Base-by-base conservation (phyloP, 1,140 invertebrate species). In the Hypothenemus hampei region DNA sequence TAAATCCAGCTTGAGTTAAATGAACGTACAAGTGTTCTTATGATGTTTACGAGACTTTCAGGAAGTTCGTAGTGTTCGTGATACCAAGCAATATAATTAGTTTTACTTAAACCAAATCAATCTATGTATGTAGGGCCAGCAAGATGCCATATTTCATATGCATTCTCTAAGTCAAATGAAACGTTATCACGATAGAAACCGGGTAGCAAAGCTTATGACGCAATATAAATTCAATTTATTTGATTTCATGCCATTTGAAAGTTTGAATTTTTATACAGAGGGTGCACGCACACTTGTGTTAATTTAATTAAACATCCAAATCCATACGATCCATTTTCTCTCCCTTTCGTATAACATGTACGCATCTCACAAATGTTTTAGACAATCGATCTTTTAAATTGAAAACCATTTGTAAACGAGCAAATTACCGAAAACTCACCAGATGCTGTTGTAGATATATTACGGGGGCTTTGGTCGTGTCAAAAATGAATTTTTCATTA, bases 401-500 rank as follows among this genome's bases (percentile, higher is more conserved):
- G 35, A 40, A 44, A 45, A 23, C 39, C 55, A 50, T 57, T 50
- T 50, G 41, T 50, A 37, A 35, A n/a, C n/a, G 29, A 4, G 29
- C 31, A 48, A 45, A 50, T 37, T 50, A 29, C 54, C 46, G 19
- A 44, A 45, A 57, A 49, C 18, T 15, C 20, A 43, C 55, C 55
- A 57, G 55, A 57, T 57, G 55, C 55, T 50, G 11, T 6, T 37
- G 55, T 33, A 35, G 18, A 57, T 57, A 57, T 24, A 57, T 57
- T 47, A 57, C 40, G 41, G 13, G 46, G 35, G 46, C 26, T 13
- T 26, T 5, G 50, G 22, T 29, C 55, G 37, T 40, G 49, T 44
- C 49, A 10, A 26, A 50, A 57, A 50, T 44, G 46, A 57, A 57
- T 57, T 57, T 57, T 57, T 57, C 55, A 57, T 57, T 57, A 57